Conservation (phyloP, 2,888 invertebrate genomes). For the Sturmia bella region DNA sequence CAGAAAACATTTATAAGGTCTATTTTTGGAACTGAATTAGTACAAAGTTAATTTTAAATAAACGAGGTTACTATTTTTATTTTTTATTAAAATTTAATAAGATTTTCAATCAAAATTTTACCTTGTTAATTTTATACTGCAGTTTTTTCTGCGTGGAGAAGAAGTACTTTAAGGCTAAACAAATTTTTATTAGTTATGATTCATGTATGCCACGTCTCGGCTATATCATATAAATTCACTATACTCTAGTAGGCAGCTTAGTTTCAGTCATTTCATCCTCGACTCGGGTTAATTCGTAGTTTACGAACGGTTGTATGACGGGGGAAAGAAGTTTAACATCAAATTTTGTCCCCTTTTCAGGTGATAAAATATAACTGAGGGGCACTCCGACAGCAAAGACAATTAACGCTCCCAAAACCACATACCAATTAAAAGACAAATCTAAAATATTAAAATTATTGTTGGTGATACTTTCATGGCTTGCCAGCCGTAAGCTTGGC, state of each 20-base stretch:
- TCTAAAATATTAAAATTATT: slow-evolving; percentile 81
- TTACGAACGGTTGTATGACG: slow-evolving; percentile 72
- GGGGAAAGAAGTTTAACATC: slow-evolving; percentile 76
- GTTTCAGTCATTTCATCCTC: slow-evolving; percentile 72
- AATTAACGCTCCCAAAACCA: slow-evolving; percentile 82
- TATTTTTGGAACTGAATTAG: too few relatives aligned
- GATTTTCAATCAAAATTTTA: too few relatives aligned
- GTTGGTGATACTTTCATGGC: not conserved
- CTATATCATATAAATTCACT: not conserved
- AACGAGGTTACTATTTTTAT: too few relatives aligned
- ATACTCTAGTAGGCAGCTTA: slow-evolving; percentile 17
- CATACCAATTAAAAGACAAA: slow-evolving; percentile 85
- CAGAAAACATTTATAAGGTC: too few relatives aligned
- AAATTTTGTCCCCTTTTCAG: slow-evolving; percentile 72
- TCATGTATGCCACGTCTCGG: too few relatives aligned
- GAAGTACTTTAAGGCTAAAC: too few relatives aligned
- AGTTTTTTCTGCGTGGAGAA: too few relatives aligned
- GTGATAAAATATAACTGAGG: slow-evolving; percentile 83
- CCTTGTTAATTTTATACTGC: too few relatives aligned
- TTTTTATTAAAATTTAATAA: too few relatives aligned
- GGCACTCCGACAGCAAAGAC: slow-evolving; percentile 83
- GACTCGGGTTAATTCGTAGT: slow-evolving; percentile 69
- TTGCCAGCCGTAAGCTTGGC: not conserved
- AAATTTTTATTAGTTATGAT: too few relatives aligned
- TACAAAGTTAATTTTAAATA: too few relatives aligned